These are phyloP conservation scores for Notocelia uddmanniana DNA, from an alignment of 2,888 invertebrate species.

Conservation along the genomic window DNA sequence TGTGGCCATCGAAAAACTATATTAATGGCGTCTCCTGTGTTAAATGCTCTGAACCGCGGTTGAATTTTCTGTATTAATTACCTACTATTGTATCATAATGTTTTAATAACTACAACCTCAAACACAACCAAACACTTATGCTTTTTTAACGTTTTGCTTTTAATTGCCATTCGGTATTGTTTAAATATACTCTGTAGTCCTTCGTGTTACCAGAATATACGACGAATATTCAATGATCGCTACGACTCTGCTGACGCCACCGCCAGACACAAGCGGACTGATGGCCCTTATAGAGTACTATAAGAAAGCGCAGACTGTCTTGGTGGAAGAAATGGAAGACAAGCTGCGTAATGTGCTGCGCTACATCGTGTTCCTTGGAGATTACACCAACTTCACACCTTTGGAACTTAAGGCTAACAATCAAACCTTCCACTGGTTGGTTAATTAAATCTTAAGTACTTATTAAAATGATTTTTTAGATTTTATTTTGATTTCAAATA, in stretches of 20 bases:
- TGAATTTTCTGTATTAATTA: too few relatives aligned
- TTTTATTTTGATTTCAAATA: too few relatives aligned
- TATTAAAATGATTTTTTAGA: too few relatives aligned
- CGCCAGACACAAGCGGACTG: constrained; percentile 93
- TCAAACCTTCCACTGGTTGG: constrained; percentile 93
- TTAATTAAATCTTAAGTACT: not conserved
- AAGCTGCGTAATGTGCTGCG: constrained; percentile 88
- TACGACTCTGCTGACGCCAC: constrained; percentile 91
- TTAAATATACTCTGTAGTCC: not conserved
- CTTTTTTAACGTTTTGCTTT: too few relatives aligned
- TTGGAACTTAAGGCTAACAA: constrained; percentile 96
- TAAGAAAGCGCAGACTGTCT: constrained; percentile 89
- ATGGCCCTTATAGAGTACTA: constrained; percentile 93
- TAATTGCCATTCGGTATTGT: not conserved
- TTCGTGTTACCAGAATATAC: constrained; percentile 87
- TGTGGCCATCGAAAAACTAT: too few relatives aligned
- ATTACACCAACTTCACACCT: constrained; percentile 92
- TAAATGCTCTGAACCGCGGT: too few relatives aligned
- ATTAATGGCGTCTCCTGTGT: too few relatives aligned
- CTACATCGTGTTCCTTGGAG: constrained; percentile 93
- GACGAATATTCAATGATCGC: constrained; percentile 94
- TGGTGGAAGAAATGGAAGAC: constrained; percentile 91
- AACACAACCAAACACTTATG: too few relatives aligned
- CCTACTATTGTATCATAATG: too few relatives aligned
- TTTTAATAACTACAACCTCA: too few relatives aligned